Evolutionary conservation across 2,113 vertebrate species (phyloP), one percentile per base, ranked within the genome.

Genomic region (Myanophis thanlyinensis): DNA sequence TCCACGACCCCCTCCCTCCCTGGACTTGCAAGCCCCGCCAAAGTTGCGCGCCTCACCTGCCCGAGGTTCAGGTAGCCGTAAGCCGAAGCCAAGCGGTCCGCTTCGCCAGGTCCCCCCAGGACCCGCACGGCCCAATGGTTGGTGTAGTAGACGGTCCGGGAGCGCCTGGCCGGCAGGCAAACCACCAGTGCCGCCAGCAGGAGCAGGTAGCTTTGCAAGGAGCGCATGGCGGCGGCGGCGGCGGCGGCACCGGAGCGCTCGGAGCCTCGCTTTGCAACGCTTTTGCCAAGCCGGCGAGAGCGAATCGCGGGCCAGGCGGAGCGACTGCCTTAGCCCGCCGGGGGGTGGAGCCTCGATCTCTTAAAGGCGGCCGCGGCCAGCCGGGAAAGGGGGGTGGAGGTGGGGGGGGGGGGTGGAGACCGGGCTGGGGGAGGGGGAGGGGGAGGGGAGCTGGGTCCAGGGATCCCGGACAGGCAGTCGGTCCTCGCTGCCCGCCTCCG

Each of bases 41-140:
- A 48, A 11, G 22, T 4, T 13, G 52, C 20, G 27, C 59, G 89
- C 94, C 97, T 96, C 97, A 99, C 98, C 98, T 98, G 98, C 52
- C 98, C 98, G 95, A 99, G 95, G 97, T 98, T 99, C 84, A 96
- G 96, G 96, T 98, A 99, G 91, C 98, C 98, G 94, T 99, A 98
- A 91, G 97, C 98, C 0, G 96, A 96, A 85, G 98, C 98, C 90
- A 99, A 95, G 85, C 95, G 95, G 44, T 98, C 98, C 30, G 98
- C 98, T 86, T 97, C 97, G 47, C 95, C 95, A 13, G 96, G 93
- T 51, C 98, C 98, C 91, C 98, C 98, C 49, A 95, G 89, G 89
- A 98, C 97, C 92, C 97, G 96, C 93, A 98, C 98, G 49, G 98
- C 98, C 98, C 98, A 99, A 96, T 99, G 98, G 97, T 99, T 99